Percentiles rank a stretch among this genome's conserved stretches.
Conservation (phyloP, 2,113 vertebrate species). For the Ahaetulla prasina region DNA sequence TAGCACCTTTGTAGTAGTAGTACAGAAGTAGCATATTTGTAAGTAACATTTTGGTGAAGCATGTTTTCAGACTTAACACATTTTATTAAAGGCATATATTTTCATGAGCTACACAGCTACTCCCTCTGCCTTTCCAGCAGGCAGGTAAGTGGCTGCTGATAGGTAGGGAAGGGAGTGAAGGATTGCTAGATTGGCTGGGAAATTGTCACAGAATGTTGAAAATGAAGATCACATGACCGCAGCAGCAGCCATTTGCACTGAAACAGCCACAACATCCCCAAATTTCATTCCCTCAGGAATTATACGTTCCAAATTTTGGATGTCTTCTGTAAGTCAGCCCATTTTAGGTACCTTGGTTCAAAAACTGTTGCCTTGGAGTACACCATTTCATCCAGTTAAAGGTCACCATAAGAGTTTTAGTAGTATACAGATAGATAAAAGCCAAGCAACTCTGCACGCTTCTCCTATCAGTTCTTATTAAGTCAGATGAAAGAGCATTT, state of each 20-base stretch:
- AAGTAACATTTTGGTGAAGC: not conserved
- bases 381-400: not conserved
- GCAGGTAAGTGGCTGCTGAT: not conserved
- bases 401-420: not conserved
- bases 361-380: not conserved
- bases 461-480: not conserved
- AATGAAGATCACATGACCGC: not conserved
- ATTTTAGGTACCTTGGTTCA: not conserved
- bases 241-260: not conserved
- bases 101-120: not conserved
- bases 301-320: not conserved
- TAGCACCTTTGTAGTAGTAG: not conserved
- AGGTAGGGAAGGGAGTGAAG: not conserved
- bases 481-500: not conserved
- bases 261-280: not conserved
- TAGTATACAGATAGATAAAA: not conserved
- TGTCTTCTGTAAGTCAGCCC: not conserved
- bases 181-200: not conserved
- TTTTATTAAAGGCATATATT: not conserved
- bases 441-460: not conserved
- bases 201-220: not conserved
- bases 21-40: not conserved
- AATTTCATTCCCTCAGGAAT: not conserved
- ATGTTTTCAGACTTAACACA: not conserved
- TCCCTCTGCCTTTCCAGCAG: not conserved